A percentile compares a stretch with the other conserved stretches of the same genome.
phyloP scores from a whole-genome alignment of 2,797 vertebrate genomes.

The Gymnothorax javanicus region DNA sequence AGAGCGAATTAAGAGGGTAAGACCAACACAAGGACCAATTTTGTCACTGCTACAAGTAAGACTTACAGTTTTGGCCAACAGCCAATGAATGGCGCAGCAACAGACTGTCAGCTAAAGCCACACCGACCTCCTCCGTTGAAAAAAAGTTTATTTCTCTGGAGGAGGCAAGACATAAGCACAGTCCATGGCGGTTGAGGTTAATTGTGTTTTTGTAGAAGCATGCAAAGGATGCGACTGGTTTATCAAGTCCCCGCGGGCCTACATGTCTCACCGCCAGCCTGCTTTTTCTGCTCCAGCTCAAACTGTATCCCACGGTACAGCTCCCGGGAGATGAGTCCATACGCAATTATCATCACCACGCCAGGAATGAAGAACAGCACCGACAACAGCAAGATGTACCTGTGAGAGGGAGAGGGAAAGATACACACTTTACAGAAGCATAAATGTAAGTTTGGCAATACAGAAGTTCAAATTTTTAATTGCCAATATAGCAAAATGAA shows the following conservation, averaged over 20 bases:
- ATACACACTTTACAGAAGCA: too few relatives aligned
- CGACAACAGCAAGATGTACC: slow-evolving; percentile 87
- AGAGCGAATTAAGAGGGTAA: neutral
- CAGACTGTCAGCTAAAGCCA: too few relatives aligned
- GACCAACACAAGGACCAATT: neutral
- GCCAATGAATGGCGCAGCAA: too few relatives aligned
- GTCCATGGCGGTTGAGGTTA: neutral
- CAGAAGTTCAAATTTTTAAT: too few relatives aligned
- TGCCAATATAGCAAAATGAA: too few relatives aligned
- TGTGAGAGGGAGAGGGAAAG: slow-evolving; percentile 49
- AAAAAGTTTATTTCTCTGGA: neutral
- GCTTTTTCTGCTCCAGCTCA: slow-evolving; percentile 78
- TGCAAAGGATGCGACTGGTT: neutral
- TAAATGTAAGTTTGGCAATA: too few relatives aligned
- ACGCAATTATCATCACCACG: slow-evolving; percentile 89
- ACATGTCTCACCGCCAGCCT: slow-evolving; percentile 59
- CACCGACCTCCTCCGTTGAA: too few relatives aligned
- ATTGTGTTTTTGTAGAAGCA: neutral
- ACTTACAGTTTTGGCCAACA: too few relatives aligned
- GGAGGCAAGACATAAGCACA: neutral
- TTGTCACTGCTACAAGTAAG: too few relatives aligned
- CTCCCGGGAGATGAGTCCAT: slow-evolving; percentile 92
- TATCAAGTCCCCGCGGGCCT: neutral
- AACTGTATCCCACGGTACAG: slow-evolving; percentile 92
- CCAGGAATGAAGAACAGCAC: slow-evolving; percentile 91